phyloP scores from a whole-genome alignment of 2,113 vertebrate genomes.

The Centropristis striata region DNA sequence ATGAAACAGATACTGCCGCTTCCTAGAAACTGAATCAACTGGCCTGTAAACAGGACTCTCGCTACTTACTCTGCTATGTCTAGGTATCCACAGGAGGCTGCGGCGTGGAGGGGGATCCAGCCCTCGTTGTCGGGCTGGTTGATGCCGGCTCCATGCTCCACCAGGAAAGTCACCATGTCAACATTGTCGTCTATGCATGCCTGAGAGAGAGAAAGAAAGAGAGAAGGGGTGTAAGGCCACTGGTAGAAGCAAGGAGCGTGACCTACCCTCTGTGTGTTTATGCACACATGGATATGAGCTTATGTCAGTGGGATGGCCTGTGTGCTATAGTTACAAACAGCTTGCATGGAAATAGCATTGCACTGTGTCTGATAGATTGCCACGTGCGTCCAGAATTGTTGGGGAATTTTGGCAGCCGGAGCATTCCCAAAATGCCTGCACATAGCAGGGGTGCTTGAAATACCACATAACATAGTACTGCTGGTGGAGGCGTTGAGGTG shows the following conservation, averaged over 20 bases:
- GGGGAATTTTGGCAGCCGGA: conserved; percentile 66
- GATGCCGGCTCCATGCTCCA: conserved; percentile 97
- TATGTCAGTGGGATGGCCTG: conserved; percentile 2
- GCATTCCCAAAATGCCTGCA: conserved; percentile 59
- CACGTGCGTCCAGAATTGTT: conserved; percentile 40
- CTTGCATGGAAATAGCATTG: conserved; percentile 27
- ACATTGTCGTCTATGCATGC: conserved; percentile 99
- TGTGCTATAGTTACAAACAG: conserved; percentile 39
- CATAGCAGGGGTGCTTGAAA: conserved; percentile 70
- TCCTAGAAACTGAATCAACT: background rate
- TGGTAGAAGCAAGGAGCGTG: background rate
- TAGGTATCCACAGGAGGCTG: conserved; percentile 98
- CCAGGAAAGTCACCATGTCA: conserved; percentile 99
- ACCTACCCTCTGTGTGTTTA: background rate
- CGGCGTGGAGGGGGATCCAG: conserved; percentile 99
- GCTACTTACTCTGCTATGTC: conserved; percentile 98
- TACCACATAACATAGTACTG: conserved; percentile 56
- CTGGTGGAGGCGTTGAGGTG: conserved; percentile 13
- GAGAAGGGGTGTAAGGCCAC: conserved; percentile 6
- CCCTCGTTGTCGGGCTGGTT: conserved; percentile 99
- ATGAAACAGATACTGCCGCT: conserved; percentile 31
- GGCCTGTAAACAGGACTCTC: background rate
- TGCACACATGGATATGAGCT: background rate
- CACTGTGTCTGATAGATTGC: conserved; percentile 21
- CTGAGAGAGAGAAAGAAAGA: conserved; percentile 76